Evolutionary conservation across 2,797 vertebrate genomes (phyloP).

Genomic region (Syngnathus acus): DNA sequence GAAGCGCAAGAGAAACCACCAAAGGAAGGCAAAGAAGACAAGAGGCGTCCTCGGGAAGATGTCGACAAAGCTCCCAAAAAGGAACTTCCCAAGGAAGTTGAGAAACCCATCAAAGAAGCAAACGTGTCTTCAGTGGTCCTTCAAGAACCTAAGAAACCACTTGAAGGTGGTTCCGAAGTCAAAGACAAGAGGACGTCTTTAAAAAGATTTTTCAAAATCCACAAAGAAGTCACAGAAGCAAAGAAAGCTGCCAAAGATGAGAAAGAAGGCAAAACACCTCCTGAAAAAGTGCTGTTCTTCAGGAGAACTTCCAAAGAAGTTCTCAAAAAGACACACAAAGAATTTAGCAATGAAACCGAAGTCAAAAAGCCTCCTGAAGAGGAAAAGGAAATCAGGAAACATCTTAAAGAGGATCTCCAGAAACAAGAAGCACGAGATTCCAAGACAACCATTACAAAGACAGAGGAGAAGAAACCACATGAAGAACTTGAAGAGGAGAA

Average conservation of each 20-base stretch:
- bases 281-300: background rate
- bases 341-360: slow-evolving; percentile 7
- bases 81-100: slow-evolving; percentile 1
- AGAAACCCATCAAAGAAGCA: background rate
- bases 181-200: background rate
- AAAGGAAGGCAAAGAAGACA: slow-evolving; percentile 4
- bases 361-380: slow-evolving; percentile 7
- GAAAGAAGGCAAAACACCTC: background rate
- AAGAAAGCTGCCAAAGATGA: background rate
- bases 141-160: background rate
- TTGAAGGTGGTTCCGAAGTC: background rate
- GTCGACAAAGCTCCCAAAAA: slow-evolving; percentile 8
- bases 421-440: background rate
- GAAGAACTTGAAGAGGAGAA: slow-evolving; percentile 1
- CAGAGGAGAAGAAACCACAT: slow-evolving; percentile 2
- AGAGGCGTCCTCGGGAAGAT: slow-evolving; percentile 5
- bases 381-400: slow-evolving; percentile 14
- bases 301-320: slow-evolving; percentile 2
- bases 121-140: background rate
- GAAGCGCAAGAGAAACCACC: no score
- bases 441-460: background rate
- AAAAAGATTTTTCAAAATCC: background rate
- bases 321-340: background rate
- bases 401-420: background rate
- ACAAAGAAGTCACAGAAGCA: background rate